Conservation (phyloP, 2,888 invertebrate genomes). For the Diarsia brunnea region DNA sequence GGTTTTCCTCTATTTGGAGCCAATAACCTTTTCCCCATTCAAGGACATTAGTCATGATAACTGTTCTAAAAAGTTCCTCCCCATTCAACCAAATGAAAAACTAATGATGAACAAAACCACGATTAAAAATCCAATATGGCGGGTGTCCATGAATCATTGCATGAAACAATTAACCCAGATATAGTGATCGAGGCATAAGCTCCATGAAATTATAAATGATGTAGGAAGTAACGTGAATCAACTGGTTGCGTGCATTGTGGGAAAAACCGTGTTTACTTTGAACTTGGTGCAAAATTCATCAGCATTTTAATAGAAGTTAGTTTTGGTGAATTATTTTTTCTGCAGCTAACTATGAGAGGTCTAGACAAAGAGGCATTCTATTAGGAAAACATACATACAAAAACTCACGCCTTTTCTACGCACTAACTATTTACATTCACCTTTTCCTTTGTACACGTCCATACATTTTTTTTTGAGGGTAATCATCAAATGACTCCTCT, state of each 20-base stretch:
- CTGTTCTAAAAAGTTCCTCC: background rate
- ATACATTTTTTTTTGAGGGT: no score
- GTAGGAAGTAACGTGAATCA: constrained; percentile 85
- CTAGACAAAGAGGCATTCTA: background rate
- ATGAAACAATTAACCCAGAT: constrained; percentile 83
- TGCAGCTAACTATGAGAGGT: background rate
- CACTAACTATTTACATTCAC: background rate
- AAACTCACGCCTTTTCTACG: background rate
- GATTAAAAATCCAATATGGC: constrained; percentile 66
- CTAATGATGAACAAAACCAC: constrained; percentile 54
- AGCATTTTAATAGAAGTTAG: background rate
- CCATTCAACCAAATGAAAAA: constrained; percentile 12
- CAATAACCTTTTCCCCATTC: background rate
- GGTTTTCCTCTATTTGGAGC: background rate
- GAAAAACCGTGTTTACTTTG: constrained; percentile 29
- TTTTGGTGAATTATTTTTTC: background rate
- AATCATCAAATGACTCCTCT: no score
- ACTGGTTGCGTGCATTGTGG: constrained; percentile 72
- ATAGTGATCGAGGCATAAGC: constrained; percentile 70
- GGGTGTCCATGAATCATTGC: constrained; percentile 75
- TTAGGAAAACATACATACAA: background rate
- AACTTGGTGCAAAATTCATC: constrained; percentile 31
- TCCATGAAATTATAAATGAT: constrained; percentile 87
- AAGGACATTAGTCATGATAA: background rate
- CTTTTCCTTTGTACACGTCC: background rate